Base-by-base conservation (phyloP, 2,113 vertebrate species). In the Alethe diademata region DNA sequence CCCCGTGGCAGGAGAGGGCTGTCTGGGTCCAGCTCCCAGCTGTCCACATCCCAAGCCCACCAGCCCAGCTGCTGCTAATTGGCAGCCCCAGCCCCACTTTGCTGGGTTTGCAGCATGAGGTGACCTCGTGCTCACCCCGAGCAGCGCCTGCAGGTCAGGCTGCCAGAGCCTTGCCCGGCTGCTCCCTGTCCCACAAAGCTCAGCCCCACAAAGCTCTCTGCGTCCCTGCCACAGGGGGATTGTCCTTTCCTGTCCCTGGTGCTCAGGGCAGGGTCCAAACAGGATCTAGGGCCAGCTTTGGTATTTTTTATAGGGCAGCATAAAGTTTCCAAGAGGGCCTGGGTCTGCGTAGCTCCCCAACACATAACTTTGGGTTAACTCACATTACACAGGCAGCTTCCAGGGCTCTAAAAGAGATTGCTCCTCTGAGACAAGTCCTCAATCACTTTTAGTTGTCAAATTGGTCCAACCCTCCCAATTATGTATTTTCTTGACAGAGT, bases 21-120 rank as follows among this genome's bases (percentile, higher is more conserved):
- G 83, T 35, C 24, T 53, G 84, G 14, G 70, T 36, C 45, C 45
- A 47, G 45, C 45, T 47, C 45, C 45, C 45, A 90, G 29, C 93
- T 95, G 91, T 66, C 90, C 58, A 6, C 62, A 48, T n/a, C 81
- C 43, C 90, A 58, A 2, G 2, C n/a, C 58, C 81, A 91, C 20
- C 84, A 33, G 73, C 8, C 8, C 94, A 93, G 94, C 93, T 95
- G 93, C 95, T 14, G 31, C 84, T 96, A 94, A 95, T 92, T 82
- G 95, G 89, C 89, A 89, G 76, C 89, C n/a, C 0, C 40, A 19
- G 91, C 83, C 11, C 53, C 54, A 93, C 86, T 60, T 45, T 57
- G 84, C 6, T 18, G 80, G 38, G 84, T 24, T 35, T 18, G 60
- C 66, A 58, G 80, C 62, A 70, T 5, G 62, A 8, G 28, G 62